These are phyloP conservation scores for Teinopalpus imperialis DNA, from an alignment of 2,888 invertebrate species.

Conservation along the genomic window DNA sequence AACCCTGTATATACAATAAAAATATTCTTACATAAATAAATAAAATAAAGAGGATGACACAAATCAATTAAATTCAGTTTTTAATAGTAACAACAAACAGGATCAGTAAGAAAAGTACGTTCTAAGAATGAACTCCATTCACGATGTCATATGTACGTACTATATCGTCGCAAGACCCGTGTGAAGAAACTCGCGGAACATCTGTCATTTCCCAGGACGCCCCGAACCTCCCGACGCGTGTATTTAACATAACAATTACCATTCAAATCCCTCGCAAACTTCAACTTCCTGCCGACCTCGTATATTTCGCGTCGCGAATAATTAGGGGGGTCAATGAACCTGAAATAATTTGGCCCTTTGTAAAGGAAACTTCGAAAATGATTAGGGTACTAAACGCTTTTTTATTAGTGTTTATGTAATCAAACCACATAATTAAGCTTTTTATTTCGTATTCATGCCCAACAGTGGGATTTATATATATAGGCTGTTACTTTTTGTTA, in stretches of 20 bases:
- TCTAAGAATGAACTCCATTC: neutral
- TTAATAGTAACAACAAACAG: too few relatives aligned
- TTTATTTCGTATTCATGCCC: too few relatives aligned
- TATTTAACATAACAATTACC: conserved; percentile 25
- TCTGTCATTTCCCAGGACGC: conserved; percentile 17
- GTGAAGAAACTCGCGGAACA: conserved; percentile 12
- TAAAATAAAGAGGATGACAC: too few relatives aligned
- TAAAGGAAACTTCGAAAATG: conserved; percentile 8
- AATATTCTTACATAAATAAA: too few relatives aligned
- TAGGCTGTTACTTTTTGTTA: too few relatives aligned
- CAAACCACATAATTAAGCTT: neutral
- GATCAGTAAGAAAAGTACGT: too few relatives aligned
- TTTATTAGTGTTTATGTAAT: neutral
- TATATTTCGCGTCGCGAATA: conserved; percentile 7
- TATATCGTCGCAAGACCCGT: neutral
- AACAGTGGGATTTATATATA: too few relatives aligned
- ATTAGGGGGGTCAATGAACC: conserved; percentile 22
- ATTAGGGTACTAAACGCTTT: too few relatives aligned
- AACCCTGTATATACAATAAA: too few relatives aligned
- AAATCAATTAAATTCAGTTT: too few relatives aligned
- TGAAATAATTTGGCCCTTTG: conserved; percentile 12
- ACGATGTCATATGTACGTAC: neutral
- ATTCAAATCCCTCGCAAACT: conserved; percentile 24
- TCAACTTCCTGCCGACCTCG: conserved; percentile 22
- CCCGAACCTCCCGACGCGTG: conserved; percentile 14